Percentiles rank a stretch among this genome's conserved stretches.
Evolutionary conservation across 2,888 invertebrate genomes (phyloP).

Genomic region (Sminthurides aquaticus): DNA sequence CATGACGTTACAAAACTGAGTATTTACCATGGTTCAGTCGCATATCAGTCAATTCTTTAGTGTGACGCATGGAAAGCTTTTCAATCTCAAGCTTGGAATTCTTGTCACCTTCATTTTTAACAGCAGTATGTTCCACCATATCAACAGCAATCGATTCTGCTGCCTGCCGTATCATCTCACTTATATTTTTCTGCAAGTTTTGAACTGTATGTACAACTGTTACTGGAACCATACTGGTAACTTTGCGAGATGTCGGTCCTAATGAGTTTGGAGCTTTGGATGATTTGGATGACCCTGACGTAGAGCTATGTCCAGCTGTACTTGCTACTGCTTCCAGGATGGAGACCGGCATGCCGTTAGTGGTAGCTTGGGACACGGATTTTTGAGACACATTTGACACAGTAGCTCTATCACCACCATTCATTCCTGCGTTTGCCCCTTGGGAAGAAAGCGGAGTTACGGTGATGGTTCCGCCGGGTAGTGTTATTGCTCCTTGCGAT

Average conservation of each 20-base stretch:
- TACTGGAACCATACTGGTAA: constrained; percentile 18
- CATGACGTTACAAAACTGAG: neutral
- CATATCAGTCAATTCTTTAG: constrained; percentile 64
- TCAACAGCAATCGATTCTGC: constrained; percentile 40
- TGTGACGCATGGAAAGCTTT: constrained; percentile 63
- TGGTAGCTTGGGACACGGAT: constrained; percentile 5
- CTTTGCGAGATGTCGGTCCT: constrained; percentile 19
- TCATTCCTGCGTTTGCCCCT: constrained; percentile 1
- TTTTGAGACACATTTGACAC: constrained; percentile 6
- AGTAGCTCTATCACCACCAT: constrained; percentile 10
- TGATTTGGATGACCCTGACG: neutral
- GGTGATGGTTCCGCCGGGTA: constrained; percentile 43
- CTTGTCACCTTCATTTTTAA: constrained; percentile 21
- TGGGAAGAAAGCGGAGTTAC: constrained; percentile 38
- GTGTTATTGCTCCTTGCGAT: constrained; percentile 39
- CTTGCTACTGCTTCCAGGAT: constrained; percentile 10
- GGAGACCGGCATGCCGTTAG: constrained; percentile 30
- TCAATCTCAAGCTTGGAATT: constrained; percentile 56
- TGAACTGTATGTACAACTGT: constrained; percentile 35
- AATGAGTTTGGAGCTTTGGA: neutral
- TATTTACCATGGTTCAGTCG: constrained; percentile 61
- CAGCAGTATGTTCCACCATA: constrained; percentile 32
- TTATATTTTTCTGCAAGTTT: constrained; percentile 34
- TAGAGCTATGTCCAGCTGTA: neutral
- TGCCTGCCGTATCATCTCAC: constrained; percentile 34